A percentile compares a stretch with the other conserved stretches of the same genome.
Conservation (phyloP, 2,797 vertebrate genomes). For the Arrhamphus sclerolepis region DNA sequence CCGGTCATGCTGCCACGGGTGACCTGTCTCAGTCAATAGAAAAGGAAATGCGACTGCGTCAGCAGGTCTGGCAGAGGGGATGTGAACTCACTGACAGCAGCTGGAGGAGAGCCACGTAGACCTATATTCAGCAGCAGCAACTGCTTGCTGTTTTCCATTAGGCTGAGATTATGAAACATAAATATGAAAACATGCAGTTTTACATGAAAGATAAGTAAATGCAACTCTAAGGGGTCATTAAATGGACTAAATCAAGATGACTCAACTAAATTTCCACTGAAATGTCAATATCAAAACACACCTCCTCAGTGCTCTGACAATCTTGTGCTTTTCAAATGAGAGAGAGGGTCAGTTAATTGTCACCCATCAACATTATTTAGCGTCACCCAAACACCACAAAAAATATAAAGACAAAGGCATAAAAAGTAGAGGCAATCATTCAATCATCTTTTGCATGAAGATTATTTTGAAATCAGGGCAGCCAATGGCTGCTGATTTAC, state of each 20-base stretch:
- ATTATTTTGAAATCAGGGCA: too few relatives aligned
- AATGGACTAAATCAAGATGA: neutral
- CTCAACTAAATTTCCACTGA: neutral
- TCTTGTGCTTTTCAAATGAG: neutral
- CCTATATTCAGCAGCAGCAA: conserved; percentile 39
- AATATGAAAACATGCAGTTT: neutral
- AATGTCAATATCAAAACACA: too few relatives aligned
- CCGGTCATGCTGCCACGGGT: conserved; percentile 53
- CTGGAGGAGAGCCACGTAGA: conserved; percentile 31
- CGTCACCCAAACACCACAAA: too few relatives aligned
- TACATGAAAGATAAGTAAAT: neutral
- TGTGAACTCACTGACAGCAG: conserved; percentile 58
- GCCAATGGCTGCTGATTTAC: too few relatives aligned
- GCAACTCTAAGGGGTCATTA: neutral
- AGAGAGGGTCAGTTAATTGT: neutral
- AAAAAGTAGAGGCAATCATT: too few relatives aligned
- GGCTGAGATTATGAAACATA: neutral
- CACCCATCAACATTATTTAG: too few relatives aligned
- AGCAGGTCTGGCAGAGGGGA: conserved; percentile 58
- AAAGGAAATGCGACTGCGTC: conserved; percentile 60
- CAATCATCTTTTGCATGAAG: too few relatives aligned
- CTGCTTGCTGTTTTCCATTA: conserved; percentile 16
- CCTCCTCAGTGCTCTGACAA: too few relatives aligned
- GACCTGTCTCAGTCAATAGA: conserved; percentile 68
- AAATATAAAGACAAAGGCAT: too few relatives aligned